Evolutionary conservation across 2,888 invertebrate species (phyloP).

Genomic region (Aphelenchoides bicaudatus): DNA sequence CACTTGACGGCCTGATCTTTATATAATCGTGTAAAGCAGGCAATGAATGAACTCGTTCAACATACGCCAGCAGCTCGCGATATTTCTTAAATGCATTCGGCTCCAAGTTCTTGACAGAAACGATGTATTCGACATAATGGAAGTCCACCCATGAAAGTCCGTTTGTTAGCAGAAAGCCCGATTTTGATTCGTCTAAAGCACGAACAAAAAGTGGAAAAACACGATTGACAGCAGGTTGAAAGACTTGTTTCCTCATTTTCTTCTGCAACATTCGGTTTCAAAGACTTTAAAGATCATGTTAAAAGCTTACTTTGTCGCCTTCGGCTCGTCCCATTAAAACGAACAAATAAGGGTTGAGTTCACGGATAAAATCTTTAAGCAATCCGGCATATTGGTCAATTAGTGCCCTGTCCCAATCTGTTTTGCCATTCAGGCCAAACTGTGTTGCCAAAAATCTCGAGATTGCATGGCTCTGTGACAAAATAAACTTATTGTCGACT

Average conservation of each 20-base stretch:
- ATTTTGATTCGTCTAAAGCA: constrained; percentile 1
- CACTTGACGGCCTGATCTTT: constrained; percentile 13
- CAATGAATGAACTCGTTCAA: constrained; percentile 15
- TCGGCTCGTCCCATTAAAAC: constrained; percentile 14
- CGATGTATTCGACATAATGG: constrained; percentile 17
- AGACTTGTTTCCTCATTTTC: constrained; percentile 11
- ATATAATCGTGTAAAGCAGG: constrained; percentile 16
- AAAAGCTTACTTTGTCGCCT: constrained; percentile 15
- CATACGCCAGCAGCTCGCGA: constrained; percentile 12
- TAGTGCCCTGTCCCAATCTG: constrained; percentile 10
- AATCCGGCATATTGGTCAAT: constrained; percentile 17
- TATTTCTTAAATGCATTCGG: constrained; percentile 23
- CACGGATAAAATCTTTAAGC: constrained; percentile 9
- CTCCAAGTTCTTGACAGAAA: constrained; percentile 12
- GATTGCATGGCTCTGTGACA: constrained; percentile 14
- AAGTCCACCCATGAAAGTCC: constrained; percentile 18
- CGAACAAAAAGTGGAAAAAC: constrained; percentile 1
- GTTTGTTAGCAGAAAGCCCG: constrained; percentile 10
- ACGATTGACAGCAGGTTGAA: constrained; percentile 15
- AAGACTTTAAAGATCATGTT: not conserved
- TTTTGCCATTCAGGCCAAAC: constrained; percentile 18
- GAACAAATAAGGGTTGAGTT: constrained; percentile 16
- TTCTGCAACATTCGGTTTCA: constrained; percentile 8
- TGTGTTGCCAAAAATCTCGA: constrained; percentile 4
- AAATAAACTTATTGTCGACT: constrained; percentile 9